Evolutionary conservation across 2,797 vertebrate genomes (phyloP).

Genomic region (Acrocephalus scirpaceus): DNA sequence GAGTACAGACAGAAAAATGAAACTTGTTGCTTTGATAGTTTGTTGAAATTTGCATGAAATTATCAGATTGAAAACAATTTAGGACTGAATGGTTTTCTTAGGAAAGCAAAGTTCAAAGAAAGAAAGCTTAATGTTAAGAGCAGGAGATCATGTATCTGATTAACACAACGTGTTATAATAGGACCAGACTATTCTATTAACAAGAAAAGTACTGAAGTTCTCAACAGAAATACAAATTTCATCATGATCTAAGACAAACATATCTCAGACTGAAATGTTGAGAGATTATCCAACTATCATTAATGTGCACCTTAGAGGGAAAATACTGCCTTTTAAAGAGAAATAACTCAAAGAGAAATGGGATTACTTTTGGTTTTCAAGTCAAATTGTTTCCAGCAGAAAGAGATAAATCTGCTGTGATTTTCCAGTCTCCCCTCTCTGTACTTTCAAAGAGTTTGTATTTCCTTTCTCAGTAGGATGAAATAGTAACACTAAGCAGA

Average conservation of each 20-base stretch:
- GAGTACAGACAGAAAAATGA: background rate
- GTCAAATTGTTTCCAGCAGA: background rate
- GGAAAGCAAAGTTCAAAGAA: background rate
- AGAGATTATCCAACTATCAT: background rate
- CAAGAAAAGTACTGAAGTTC: background rate
- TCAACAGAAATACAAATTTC: background rate
- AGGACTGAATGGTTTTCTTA: background rate
- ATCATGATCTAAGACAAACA: background rate
- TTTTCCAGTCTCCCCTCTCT: background rate
- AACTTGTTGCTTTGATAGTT: background rate
- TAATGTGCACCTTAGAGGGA: background rate
- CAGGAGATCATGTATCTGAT: background rate
- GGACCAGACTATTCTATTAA: background rate
- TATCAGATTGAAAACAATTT: background rate
- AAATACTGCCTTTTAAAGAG: background rate
- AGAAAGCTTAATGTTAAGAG: background rate
- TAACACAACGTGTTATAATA: background rate
- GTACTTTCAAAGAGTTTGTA: background rate
- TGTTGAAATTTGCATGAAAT: background rate
- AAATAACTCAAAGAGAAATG: background rate
- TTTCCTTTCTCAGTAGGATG: background rate
- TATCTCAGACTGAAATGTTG: background rate
- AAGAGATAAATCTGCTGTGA: background rate
- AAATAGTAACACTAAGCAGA: background rate
- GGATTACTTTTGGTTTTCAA: background rate